A percentile compares a stretch with the other conserved stretches of the same genome.
phyloP scores from a whole-genome alignment of 2,888 invertebrate species.

The Omphaloscelis lunosa region DNA sequence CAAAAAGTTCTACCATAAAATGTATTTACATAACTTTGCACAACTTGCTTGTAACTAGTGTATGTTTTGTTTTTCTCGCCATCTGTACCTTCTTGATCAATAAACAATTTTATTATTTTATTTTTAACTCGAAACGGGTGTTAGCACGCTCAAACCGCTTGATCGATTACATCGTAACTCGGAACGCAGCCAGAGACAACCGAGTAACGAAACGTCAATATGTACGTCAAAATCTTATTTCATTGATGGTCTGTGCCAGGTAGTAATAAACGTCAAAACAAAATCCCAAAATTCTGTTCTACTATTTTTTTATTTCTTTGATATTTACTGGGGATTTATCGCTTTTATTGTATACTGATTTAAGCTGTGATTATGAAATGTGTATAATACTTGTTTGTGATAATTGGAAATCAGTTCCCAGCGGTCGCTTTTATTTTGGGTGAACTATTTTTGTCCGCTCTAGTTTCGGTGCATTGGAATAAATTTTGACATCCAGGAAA shows the following conservation, averaged over 20 bases:
- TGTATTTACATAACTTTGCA: too few species aligned
- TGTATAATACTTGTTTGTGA: conserved; percentile 55
- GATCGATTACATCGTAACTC: too few species aligned
- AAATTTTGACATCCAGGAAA: conserved; percentile 88
- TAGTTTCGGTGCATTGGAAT: conserved; percentile 88
- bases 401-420: conserved; percentile 53
- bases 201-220: conserved; percentile 34
- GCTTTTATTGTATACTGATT: conserved; percentile 51
- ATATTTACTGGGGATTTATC: conserved; percentile 58
- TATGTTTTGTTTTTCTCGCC: too few species aligned
- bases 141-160: too few species aligned
- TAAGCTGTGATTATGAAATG: conserved; percentile 58
- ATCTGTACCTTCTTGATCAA: too few species aligned
- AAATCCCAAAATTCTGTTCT: conserved; percentile 81
- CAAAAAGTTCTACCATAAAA: too few species aligned
- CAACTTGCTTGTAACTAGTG: too few species aligned
- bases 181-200: conserved; percentile 10
- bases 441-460: conserved; percentile 90
- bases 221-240: conserved; percentile 43
- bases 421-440: conserved; percentile 84
- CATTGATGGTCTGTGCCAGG: conserved; percentile 60
- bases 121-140: too few species aligned
- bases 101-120: too few species aligned
- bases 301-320: conserved; percentile 72
- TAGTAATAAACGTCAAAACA: conserved; percentile 85